Percentiles rank a stretch among this genome's conserved stretches.
phyloP scores from a whole-genome alignment of 2,113 vertebrate species.

The Penelope pileata region DNA sequence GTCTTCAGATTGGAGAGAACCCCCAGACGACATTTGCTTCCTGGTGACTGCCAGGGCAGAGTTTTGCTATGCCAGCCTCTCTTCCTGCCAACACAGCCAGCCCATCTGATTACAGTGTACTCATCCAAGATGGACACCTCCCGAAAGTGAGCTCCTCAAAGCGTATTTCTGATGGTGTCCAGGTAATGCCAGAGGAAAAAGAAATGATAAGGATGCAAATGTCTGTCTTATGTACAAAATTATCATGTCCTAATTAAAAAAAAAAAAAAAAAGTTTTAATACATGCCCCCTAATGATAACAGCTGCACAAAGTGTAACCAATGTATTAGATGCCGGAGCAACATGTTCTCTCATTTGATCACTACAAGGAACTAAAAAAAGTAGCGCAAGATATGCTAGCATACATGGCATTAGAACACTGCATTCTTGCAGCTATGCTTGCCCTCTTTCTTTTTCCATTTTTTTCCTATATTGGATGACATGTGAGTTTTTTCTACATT shows the following conservation, averaged over 20 bases:
- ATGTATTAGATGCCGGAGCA: background rate
- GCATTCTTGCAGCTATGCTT: background rate
- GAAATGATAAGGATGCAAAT: background rate
- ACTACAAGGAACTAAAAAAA: background rate
- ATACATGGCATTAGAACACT: background rate
- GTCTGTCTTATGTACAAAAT: background rate
- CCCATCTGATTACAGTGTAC: background rate
- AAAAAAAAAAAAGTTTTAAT: background rate
- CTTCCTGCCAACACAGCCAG: accelerated
- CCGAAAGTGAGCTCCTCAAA: background rate
- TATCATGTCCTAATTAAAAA: background rate
- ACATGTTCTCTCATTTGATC: background rate
- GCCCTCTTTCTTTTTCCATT: background rate
- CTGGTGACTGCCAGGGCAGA: background rate
- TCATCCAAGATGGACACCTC: background rate
- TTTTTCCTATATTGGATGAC: background rate
- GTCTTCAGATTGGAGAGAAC: background rate
- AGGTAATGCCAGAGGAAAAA: background rate
- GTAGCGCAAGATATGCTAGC: background rate
- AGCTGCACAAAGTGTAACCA: background rate
- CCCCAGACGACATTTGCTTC: background rate
- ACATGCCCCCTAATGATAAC: background rate
- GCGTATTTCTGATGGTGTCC: background rate
- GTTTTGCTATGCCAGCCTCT: background rate
- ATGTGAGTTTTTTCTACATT: background rate